These are phyloP conservation scores for Prochilodus magdalenae DNA, from an alignment of 2,113 vertebrate genomes.

Conservation along the genomic window DNA sequence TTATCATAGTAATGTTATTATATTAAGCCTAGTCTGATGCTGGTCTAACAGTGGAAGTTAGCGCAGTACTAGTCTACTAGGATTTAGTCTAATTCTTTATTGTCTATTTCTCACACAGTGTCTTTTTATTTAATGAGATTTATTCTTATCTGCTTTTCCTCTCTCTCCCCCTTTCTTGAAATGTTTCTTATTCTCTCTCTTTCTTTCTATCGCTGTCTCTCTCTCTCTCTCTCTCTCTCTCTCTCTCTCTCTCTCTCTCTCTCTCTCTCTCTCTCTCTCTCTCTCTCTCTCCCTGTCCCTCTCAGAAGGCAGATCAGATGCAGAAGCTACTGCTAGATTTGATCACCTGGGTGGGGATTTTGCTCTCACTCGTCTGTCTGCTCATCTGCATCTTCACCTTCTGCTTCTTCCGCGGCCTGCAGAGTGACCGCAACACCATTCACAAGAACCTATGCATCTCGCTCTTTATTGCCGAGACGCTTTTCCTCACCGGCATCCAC, in stretches of 20 bases:
- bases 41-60: too few species aligned
- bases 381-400: constrained; percentile 99
- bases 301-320: constrained; percentile 89
- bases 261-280: constrained; percentile 24
- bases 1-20: too few species aligned
- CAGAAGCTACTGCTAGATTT: constrained; percentile 94
- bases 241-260: background rate
- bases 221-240: background rate
- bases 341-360: constrained; percentile 98
- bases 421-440: constrained; percentile 98
- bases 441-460: constrained; percentile 99
- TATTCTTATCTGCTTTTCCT: background rate
- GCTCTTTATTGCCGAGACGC: constrained; percentile 95
- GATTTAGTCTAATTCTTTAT: too few species aligned
- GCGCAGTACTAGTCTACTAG: too few species aligned
- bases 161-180: too few species aligned
- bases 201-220: too few species aligned
- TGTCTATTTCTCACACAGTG: too few species aligned
- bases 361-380: constrained; percentile 95
- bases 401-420: constrained; percentile 98
- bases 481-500: constrained; percentile 97
- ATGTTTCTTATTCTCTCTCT: background rate
- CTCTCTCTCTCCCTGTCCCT: constrained; percentile 42
- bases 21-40: too few species aligned
- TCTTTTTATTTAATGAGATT: too few species aligned